Base-by-base conservation (phyloP, 2,888 invertebrate species). In the Caradrina kadenii region DNA sequence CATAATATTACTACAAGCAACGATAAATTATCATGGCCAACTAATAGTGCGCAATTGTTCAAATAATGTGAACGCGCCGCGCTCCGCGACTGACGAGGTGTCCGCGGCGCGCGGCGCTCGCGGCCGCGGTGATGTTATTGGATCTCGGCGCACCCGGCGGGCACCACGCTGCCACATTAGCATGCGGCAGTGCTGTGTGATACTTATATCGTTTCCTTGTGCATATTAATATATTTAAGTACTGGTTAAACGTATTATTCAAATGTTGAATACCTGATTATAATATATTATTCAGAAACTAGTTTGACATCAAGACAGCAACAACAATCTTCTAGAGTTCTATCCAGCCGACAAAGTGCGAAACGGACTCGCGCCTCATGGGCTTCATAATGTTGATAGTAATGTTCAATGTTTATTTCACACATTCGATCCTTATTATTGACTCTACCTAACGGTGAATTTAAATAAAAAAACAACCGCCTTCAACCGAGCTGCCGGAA, bases 181-280 rank as follows among this genome's bases (percentile, higher is more conserved):
- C 49, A 63, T 72, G 19, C 63, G 49, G 54, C 31, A 54, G 26
- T 31, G 21, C 31, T 68, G 15, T 67, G 10, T 22, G 8, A 52
- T 59, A 56, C 17, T 10, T 63, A 39, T 52, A 48, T 39, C 31
- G 42, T 39, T 74, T 61, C 56, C 60, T 56, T 39, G 48, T 21
- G 45, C 35, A 45, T 73, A 60, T 48, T 11, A 56, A 21, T 35
- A 35, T 35, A 35, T 8, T 39, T 53, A 70, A 42, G 15, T 52
- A 69, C 49, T 55, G 21, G 39, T 17, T 17, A 54, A 53, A 59
- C 15, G 48, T 53, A 39, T 48, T 35, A 73, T 55, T 64, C 48
- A 53, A 73, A 65, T 74, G 49, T 58, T 26, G 26, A 64, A 35
- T 17, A 48, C 22, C 31, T 42, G n/a, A 13, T 31, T 56, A 69